Conservation (phyloP, 2,113 vertebrate species). For the Chamaea fasciata region DNA sequence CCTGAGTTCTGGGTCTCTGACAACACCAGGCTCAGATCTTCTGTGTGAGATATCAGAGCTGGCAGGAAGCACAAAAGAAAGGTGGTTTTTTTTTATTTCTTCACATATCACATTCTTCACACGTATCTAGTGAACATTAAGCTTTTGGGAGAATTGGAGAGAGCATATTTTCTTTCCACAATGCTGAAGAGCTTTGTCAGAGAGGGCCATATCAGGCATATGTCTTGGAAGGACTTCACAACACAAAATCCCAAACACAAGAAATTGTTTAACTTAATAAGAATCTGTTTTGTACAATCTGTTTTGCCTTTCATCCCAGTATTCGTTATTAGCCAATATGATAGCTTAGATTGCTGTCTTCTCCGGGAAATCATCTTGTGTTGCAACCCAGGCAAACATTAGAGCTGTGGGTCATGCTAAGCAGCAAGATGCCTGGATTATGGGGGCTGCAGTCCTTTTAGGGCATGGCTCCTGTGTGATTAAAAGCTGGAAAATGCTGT, state of each 20-base stretch:
- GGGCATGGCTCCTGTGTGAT: fast-evolving
- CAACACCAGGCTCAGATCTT: fast-evolving
- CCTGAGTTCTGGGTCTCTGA: not conserved
- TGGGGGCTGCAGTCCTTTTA: fast-evolving
- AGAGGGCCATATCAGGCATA: fast-evolving
- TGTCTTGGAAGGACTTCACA: not conserved
- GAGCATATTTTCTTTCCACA: not conserved
- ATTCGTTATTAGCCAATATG: not conserved
- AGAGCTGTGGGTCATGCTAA: not conserved
- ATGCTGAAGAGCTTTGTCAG: not conserved
- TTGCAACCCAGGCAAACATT: not conserved
- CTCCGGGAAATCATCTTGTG: not conserved
- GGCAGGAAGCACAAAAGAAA: not conserved
- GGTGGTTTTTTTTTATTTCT: not conserved
- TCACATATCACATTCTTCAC: not conserved
- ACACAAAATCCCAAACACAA: not conserved
- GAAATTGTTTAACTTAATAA: not conserved
- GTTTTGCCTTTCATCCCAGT: not conserved
- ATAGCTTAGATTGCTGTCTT: not conserved
- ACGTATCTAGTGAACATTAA: not conserved
- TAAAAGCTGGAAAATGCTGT: not conserved
- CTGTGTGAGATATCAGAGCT: not conserved
- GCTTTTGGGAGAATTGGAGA: not conserved
- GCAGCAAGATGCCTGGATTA: not conserved
- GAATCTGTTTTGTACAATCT: not conserved